These are phyloP conservation scores for Eristalis arbustorum DNA, from an alignment of 2,888 invertebrate species.

Conservation along the genomic window DNA sequence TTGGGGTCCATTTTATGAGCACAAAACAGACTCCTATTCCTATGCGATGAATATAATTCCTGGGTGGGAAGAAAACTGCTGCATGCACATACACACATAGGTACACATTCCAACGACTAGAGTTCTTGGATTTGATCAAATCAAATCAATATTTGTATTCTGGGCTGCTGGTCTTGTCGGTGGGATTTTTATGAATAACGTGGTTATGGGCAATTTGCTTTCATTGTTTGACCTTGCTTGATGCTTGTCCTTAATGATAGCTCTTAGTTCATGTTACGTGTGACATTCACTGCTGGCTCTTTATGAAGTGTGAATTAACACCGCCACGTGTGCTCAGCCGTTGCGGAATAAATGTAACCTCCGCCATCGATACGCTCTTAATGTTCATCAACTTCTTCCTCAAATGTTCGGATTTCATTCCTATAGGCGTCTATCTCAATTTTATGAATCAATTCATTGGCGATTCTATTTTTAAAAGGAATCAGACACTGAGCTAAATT, in stretches of 20 bases:
- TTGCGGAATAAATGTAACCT: neutral
- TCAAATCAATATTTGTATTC: neutral
- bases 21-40: neutral
- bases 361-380: too few relatives aligned
- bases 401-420: too few relatives aligned
- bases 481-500: too few relatives aligned
- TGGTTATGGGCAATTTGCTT: neutral
- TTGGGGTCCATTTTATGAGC: neutral
- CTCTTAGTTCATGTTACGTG: neutral
- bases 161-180: neutral
- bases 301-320: neutral
- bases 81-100: neutral
- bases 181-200: neutral
- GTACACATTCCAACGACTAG: neutral
- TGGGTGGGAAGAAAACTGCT: neutral
- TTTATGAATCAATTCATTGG: too few relatives aligned
- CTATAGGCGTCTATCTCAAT: too few relatives aligned
- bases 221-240: neutral
- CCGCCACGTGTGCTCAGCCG: neutral
- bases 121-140: neutral
- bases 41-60: neutral
- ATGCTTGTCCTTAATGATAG: neutral
- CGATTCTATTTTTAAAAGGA: too few relatives aligned
- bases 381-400: too few relatives aligned
- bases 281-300: neutral